Evolutionary conservation across 2,797 vertebrate genomes (phyloP).

Genomic region (Halcyon chelicuti): DNA sequence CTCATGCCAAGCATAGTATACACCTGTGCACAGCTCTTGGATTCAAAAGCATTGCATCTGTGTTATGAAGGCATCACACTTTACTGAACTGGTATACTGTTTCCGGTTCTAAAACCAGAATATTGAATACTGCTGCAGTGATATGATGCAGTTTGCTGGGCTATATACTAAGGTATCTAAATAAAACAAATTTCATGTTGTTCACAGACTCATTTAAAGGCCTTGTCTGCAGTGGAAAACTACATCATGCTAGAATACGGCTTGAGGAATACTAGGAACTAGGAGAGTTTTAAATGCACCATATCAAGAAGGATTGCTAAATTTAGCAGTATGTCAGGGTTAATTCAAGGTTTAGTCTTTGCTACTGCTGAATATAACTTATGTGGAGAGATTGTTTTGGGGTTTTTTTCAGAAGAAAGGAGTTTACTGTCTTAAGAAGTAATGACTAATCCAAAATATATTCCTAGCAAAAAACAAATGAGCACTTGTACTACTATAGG

Average conservation of each 20-base stretch:
- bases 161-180: not conserved
- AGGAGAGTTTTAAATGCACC: not conserved
- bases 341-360: not conserved
- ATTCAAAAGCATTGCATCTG: not conserved
- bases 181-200: not conserved
- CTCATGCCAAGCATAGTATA: not conserved
- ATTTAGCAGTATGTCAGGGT: not conserved
- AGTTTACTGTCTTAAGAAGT: not conserved
- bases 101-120: not conserved
- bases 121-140: not conserved
- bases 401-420: not conserved
- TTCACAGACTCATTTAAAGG: not conserved
- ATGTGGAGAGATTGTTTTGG: not conserved
- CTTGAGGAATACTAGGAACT: not conserved
- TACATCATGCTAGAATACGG: not conserved
- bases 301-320: not conserved
- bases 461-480: not conserved
- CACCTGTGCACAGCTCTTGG: not conserved
- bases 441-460: not conserved
- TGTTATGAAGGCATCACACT: not conserved
- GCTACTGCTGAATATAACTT: not conserved
- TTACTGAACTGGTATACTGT: not conserved
- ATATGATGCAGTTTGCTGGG: not conserved
- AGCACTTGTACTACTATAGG: not conserved
- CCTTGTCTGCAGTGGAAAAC: not conserved